Evolutionary conservation across 2,797 vertebrate species (phyloP).

Genomic region (Sparus aurata): DNA sequence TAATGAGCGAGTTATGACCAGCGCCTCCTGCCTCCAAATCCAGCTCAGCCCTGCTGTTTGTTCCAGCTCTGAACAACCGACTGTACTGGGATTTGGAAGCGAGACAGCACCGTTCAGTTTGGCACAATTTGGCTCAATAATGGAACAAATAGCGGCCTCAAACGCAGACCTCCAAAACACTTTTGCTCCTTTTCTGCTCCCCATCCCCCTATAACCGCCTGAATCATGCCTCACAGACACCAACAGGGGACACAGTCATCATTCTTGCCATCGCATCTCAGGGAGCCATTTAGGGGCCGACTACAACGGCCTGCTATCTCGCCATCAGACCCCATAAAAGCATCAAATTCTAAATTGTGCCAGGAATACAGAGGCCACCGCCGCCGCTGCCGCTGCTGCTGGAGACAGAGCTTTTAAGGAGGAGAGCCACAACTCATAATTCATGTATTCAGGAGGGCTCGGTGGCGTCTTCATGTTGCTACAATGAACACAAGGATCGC

Average conservation of each 20-base stretch:
- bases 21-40: conserved; percentile 60
- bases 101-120: conserved; percentile 67
- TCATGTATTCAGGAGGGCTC: conserved; percentile 63
- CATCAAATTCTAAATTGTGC: conserved; percentile 77
- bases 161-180: conserved; percentile 74
- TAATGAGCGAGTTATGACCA: conserved; percentile 58
- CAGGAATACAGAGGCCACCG: conserved; percentile 64
- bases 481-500: conserved; percentile 52
- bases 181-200: conserved; percentile 64
- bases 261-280: conserved; percentile 72
- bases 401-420: conserved; percentile 73
- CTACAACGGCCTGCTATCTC: conserved; percentile 79
- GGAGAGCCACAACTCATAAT: conserved; percentile 70
- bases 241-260: conserved; percentile 80
- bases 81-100: conserved; percentile 69
- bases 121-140: conserved; percentile 72
- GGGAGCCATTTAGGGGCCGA: conserved; percentile 78
- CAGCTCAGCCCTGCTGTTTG: conserved; percentile 65
- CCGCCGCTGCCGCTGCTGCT: conserved; percentile 14
- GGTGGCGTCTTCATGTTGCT: conserved; percentile 57
- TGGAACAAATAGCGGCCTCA: conserved; percentile 76
- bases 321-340: conserved; percentile 74
- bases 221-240: conserved; percentile 78
- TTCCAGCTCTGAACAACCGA: conserved; percentile 67
- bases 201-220: conserved; percentile 67